A percentile compares a stretch with the other conserved stretches of the same genome.
Evolutionary conservation across 2,113 vertebrate species (phyloP).

Genomic region (Pao palembangensis): DNA sequence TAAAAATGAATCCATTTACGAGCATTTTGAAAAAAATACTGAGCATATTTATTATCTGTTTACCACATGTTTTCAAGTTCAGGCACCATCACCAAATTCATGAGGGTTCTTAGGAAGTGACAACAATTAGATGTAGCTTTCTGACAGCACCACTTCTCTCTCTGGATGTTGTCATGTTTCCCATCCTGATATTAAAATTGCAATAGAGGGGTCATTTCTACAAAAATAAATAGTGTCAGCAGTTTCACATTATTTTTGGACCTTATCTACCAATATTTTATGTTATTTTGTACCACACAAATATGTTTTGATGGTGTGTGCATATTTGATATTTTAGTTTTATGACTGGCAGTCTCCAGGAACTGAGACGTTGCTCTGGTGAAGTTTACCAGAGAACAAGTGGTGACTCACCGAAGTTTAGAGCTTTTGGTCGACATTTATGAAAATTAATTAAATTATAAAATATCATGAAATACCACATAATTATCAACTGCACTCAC

Average conservation of each 20-base stretch:
- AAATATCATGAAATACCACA: too few relatives aligned
- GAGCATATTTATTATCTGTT: conserved; percentile 25
- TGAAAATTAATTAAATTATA: too few relatives aligned
- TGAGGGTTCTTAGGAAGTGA: conserved; percentile 21
- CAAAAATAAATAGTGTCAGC: conserved; percentile 27
- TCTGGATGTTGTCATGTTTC: background rate
- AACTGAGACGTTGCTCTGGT: too few relatives aligned
- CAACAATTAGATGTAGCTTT: conserved; percentile 18
- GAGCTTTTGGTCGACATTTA: too few relatives aligned
- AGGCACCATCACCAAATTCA: background rate
- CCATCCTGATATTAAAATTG: conserved; percentile 19
- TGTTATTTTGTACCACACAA: background rate
- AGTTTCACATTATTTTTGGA: background rate
- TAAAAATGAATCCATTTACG: background rate
- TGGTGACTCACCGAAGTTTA: too few relatives aligned
- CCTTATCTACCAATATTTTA: background rate
- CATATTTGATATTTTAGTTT: background rate
- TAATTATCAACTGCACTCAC: too few relatives aligned
- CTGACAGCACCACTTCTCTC: background rate
- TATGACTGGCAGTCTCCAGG: background rate
- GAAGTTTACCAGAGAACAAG: too few relatives aligned
- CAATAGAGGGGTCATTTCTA: conserved; percentile 1
- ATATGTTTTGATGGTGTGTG: background rate
- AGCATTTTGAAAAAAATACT: too few relatives aligned
- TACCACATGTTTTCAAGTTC: conserved; percentile 16